Base-by-base conservation (phyloP, 2,797 vertebrate genomes). In the Xenops minutus region DNA sequence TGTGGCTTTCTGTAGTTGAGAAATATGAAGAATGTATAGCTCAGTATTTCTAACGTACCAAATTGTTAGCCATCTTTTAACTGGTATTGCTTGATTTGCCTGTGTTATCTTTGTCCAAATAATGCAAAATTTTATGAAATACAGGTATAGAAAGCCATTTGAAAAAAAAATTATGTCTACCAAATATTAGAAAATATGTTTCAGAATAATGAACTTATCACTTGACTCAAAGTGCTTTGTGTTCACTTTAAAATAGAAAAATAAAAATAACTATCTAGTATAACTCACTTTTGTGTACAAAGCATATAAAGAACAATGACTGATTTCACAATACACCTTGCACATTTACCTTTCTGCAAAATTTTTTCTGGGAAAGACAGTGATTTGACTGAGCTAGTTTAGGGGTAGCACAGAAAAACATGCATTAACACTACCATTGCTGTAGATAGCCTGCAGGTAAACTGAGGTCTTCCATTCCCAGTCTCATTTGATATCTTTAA, bases 391-490 rank as follows among this genome's bases (percentile, higher is more conserved):
- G 15, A 85, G 49, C 43, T 94, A 29, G 20, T 87, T 36, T 66
- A 85, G 39, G 46, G 41, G 71, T 92, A 97, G 83, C 91, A 93
- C 69, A 91, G 49, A 95, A 66, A 86, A 91, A 78, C 98, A 97
- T 98, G 97, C 97, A 97, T 95, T 89, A 94, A 97, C 93, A 95
- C 95, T 93, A 96, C 92, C 91, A 96, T 88, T 92, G 71, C 87
- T 95, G 95, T 97, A 96, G 94, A 97, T 61, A 96, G 97, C 96
- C 97, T 96, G 92, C 90, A 97, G 95, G 89, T 90, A 96, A 97
- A 96, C 97, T 96, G 97, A 97, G 96, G 92, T 96, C 98, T 98
- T 98, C 98, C 98, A 98, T 95, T 98, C 98, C 98, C 98, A 98
- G 98, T 88, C 88, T 96, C 81, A 92, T 79, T 81, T 77, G 67